Evolutionary conservation across 2,797 vertebrate genomes (phyloP).

Genomic region (Esox lucius): DNA sequence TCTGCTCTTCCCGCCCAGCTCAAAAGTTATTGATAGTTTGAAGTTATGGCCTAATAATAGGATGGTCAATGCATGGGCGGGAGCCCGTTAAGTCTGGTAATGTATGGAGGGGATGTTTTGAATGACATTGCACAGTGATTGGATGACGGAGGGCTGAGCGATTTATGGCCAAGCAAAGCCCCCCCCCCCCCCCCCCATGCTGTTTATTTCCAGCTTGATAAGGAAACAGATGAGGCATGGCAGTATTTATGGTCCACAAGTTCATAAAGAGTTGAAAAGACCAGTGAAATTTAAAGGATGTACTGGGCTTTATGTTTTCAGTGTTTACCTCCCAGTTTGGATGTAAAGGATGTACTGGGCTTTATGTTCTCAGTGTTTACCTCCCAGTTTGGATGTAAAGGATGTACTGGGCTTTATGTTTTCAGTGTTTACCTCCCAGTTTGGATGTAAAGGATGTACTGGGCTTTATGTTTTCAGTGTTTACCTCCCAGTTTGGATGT

Average conservation of each 20-base stretch:
- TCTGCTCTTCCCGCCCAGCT: constrained; percentile 44
- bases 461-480: too few species aligned
- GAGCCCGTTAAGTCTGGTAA: constrained; percentile 79
- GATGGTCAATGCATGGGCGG: constrained; percentile 76
- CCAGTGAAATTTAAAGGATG: too few species aligned
- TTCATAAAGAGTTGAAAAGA: constrained; percentile 67
- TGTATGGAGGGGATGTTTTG: constrained; percentile 75
- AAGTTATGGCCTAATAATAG: constrained; percentile 82
- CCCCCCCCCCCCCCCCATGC: constrained; percentile 34
- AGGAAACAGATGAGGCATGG: constrained; percentile 71
- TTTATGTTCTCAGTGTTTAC: not conserved
- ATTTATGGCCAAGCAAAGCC: constrained; percentile 75
- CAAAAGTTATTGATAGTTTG: constrained; percentile 80
- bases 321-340: not conserved
- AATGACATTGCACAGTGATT: constrained; percentile 82
- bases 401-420: too few species aligned
- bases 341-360: too few species aligned
- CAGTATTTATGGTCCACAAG: constrained; percentile 72
- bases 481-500: not conserved
- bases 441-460: too few species aligned
- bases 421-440: not conserved
- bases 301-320: too few species aligned
- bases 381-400: not conserved
- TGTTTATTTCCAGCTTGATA: constrained; percentile 76
- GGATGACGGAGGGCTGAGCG: constrained; percentile 73